Base-by-base conservation (phyloP, 2,113 vertebrate species). In the Perccottus glenii region DNA sequence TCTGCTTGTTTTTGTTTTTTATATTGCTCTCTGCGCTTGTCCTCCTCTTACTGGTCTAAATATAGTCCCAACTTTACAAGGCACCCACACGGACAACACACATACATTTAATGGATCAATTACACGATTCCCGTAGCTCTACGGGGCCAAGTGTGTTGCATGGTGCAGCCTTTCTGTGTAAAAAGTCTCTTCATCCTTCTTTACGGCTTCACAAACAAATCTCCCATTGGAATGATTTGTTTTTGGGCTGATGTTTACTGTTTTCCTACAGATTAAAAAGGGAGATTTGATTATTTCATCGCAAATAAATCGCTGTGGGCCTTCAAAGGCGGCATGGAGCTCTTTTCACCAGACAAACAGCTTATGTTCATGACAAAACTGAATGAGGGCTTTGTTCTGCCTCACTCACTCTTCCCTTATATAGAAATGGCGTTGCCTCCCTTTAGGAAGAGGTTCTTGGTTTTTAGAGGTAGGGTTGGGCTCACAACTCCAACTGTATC, bases 31-130 rank as follows among this genome's bases (percentile, higher is more conserved):
- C 70, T 77, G 63, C 76, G 47, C 68, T 76, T 65, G 70, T 85
- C 66, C 70, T 67, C 66, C 74, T 80, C 83, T 80, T 68, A 73
- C 51, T 64, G 61, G 70, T 78, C 88, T 90, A 91, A 91, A 92
- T 90, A 89, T 93, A 93, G 84, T 74, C 40, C 60, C 69, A 51
- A 65, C 48, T 72, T 58, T n/a, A 52, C 75, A 58, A 60, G 65
- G 53, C 33, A 55, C 69, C 75, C 53, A 75, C 64, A 50, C 36
- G 19, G n/a, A 68, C 55, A 45, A 66, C 63, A 65, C 50, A 60
- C 36, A 66, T 71, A 47, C n/a, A 53, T 55, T 77, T 67, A 72
- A 56, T 67, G 49, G 70, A 84, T 88, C 73, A 85, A 83, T 83
- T 85, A 69, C 71, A 75, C 56, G 68, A 56, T 61, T 73, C 64